Evolutionary conservation across 2,888 invertebrate genomes (phyloP).

Genomic region (Heliconius aoede): DNA sequence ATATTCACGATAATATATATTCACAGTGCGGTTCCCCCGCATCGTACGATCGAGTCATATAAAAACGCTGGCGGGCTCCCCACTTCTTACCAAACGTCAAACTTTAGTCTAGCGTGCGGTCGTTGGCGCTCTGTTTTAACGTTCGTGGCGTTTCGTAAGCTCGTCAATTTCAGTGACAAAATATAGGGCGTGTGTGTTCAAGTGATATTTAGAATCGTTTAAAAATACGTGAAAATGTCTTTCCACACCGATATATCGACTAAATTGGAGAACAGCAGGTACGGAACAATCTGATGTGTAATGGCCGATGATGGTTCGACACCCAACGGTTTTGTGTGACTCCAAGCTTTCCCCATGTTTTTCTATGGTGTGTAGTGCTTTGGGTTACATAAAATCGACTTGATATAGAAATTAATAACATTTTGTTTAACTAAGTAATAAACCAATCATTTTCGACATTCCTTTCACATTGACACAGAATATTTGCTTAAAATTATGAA

Average conservation of each 20-base stretch:
- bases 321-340: conserved; percentile 15
- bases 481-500: conserved; percentile 21
- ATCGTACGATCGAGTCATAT: conserved; percentile 81
- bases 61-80: conserved; percentile 73
- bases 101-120: conserved; percentile 59
- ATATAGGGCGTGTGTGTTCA: conserved; percentile 75
- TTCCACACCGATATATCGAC: conserved; percentile 80
- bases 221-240: conserved; percentile 81
- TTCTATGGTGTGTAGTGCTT: background rate
- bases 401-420: background rate
- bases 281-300: conserved; percentile 53
- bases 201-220: conserved; percentile 78
- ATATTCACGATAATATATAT: conserved; percentile 38
- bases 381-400: background rate
- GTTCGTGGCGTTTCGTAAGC: conserved; percentile 71
- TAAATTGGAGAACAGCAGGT: conserved; percentile 83
- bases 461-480: conserved; percentile 53
- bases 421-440: background rate
- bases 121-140: conserved; percentile 61
- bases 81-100: conserved; percentile 77
- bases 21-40: conserved; percentile 70
- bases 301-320: conserved; percentile 40
- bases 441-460: conserved; percentile 40
- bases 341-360: conserved; percentile 30
- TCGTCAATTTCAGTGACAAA: conserved; percentile 69